Evolutionary conservation across 1,140 invertebrate species (phyloP).

Genomic region (Drosophila navojoa): DNA sequence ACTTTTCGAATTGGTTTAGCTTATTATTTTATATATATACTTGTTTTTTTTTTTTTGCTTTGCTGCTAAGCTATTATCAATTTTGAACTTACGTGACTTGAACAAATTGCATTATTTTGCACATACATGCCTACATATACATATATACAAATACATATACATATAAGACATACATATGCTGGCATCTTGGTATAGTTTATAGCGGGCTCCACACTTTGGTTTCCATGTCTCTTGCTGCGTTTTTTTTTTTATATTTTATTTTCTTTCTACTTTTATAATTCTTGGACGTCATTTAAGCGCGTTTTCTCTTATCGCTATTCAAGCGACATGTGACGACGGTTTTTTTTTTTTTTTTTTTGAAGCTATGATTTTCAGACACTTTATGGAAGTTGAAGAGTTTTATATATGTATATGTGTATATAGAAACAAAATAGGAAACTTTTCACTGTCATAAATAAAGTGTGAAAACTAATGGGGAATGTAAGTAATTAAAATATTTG

Average conservation of each 20-base stretch:
- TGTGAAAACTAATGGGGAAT: background rate
- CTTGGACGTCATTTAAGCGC: slow-evolving; percentile 44
- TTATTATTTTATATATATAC: slow-evolving; percentile 6
- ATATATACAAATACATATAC: slow-evolving; percentile 2
- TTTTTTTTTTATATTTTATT: background rate
- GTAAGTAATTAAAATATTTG: too few relatives aligned
- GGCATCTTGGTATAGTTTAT: slow-evolving; percentile 11
- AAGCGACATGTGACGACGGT: slow-evolving; percentile 11
- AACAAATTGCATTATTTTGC: slow-evolving; percentile 63
- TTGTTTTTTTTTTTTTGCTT: slow-evolving; percentile 36
- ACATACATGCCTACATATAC: slow-evolving; percentile 32
- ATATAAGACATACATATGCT: background rate
- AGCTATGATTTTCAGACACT: background rate
- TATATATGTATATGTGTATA: background rate
- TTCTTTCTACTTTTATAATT: slow-evolving; percentile 16
- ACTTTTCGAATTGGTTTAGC: slow-evolving; percentile 36
- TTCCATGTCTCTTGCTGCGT: slow-evolving; percentile 15
- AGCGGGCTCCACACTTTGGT: slow-evolving; percentile 19
- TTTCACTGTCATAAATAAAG: background rate
- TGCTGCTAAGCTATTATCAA: slow-evolving; percentile 59
- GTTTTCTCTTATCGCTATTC: slow-evolving; percentile 39
- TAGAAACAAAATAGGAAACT: background rate
- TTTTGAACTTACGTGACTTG: slow-evolving; percentile 73
- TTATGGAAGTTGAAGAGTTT: background rate
- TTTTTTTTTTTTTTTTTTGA: background rate